Base-by-base conservation (phyloP, 2,888 invertebrate genomes). In the Aspidapion aeneum region DNA sequence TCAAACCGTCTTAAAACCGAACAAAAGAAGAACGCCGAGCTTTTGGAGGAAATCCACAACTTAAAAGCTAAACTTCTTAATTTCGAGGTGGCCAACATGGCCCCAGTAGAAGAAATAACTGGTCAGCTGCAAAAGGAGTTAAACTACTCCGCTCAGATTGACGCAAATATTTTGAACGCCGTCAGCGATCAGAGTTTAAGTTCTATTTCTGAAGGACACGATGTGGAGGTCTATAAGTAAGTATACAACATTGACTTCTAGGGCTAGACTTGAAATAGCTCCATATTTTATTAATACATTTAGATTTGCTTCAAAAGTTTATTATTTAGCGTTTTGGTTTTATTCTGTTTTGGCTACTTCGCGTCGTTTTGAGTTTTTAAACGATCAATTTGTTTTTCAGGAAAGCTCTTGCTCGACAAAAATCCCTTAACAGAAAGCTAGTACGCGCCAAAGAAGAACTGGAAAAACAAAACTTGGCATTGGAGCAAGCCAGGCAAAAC, bases 81-180 rank as follows among this genome's bases (percentile, higher is more conserved):
- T 71, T 81, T 52, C 80, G 83, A 75, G 80, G 55, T 65, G 2
- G 70, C 71, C 18, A 73, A 70, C 60, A 78, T 69, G 51, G 62
- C 67, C 5, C 82, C 83, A 0, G 78, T 84, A 1, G 85, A 85
- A 64, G 85, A 84, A 69, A 82, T 85, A 19, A 80, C 84, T 1
- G 82, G 82, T 51, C 81, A 84, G 77, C 82, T 87, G 1, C 83
- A 84, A 56, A 81, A 83, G 64, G 86, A 87, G 70, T 71, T 87
- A 1, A 83, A 87, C 73, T 82, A 85, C 65, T 87, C 87, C 0
- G 86, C 83, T 0, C 82, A 83, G 66, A 75, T 87, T 20, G 87
- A 87, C 71, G 82, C 83, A 1, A 84, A 83, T 68, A 84, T 87
- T 49, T 75, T 86, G 21, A 83, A 80, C 60, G 87, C 84, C 0